Evolutionary conservation across 2,888 invertebrate genomes (phyloP), one percentile per base, ranked within the genome.

Genomic region (Spisula solida): DNA sequence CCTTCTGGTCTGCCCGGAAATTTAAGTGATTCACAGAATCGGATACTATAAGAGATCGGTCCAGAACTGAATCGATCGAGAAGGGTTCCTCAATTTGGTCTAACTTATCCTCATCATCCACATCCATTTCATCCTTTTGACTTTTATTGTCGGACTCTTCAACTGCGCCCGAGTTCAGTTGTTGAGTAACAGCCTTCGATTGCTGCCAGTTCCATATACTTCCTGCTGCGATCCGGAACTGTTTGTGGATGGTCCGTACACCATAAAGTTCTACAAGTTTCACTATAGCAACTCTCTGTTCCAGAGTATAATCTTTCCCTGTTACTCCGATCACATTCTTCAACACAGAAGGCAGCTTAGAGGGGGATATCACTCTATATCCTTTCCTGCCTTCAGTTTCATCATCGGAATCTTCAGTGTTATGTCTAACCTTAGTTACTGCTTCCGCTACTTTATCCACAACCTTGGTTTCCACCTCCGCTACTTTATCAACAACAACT

Each of bases 131-230:
- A 14, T 75, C 85, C 25, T 25, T 56, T 34, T n/a, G 10, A 18
- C 25, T 47, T 20, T 29, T 31, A 66, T n/a, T 79, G 12, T 81
- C 80, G 29, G 75, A 6, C 0, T 84, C 66, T 31, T 80, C 75
- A 31, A 79, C 81, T 47, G 48, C 29, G 31, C 31, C 31, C 1
- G 18, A 75, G 56, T 79, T 85, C 14, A 91, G n/a, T n/a, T 78
- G 25, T 20, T 88, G 85, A 25, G 75, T 86, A 0, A 92, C 87
- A 56, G 51, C 80, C 85, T 90, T 92, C 14, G 78, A 70, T 81
- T 92, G 88, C 81, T 92, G 92, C 92, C 92, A 92, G 55, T 91
- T 92, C 92, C 92, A 92, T 29, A 92, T 92, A 0, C 88, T 91
- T 18, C 88, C 89, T 14, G 88, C 48, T 25, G 90, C 88, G 70